Evolutionary conservation across 1,140 invertebrate species (phyloP), one percentile per base, ranked within the genome.

Genomic region (Cydia amplana): DNA sequence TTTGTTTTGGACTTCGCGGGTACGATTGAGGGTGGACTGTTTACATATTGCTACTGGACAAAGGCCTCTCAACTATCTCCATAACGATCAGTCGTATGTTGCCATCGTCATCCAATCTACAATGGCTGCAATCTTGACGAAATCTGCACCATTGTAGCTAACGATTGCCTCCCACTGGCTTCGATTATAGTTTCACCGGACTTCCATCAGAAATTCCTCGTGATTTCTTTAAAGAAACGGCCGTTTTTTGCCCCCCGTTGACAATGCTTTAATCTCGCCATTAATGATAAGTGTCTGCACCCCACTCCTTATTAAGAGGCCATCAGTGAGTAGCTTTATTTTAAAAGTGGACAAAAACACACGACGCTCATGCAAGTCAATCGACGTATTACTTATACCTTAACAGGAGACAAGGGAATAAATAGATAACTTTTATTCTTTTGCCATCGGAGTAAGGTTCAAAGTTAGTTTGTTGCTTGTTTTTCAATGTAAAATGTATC

Each of bases 291-390:
- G 65, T 70, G 65, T 70, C 77, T 77, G 78, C 77, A 77, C 75
- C 70, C 76, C 73, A 74, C 36, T 32, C 78, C 80, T 83, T 80
- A 82, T 82, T 80, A 82, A 80, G 80, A 74, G 65, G 32, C 65
- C 65, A 40, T 70, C 65, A 36, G 49, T 36, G 72, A n/a, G 75
- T 55, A 28, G 75, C 73, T 78, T 77, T 81, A 78, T 82, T 82
- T 77, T 77, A 77, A 77, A 73, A n/a, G 72, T 28, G 76, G 70
- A 82, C 79, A 80, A 82, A 83, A 73, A 72, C 73, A 72, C 60
- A 20, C 43, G 75, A n/a, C 18, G 60, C 76, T 83, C 82, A 83
- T 83, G 79, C 76, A 83, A 83, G 79, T 83, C 82, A 83, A 83
- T 83, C 14, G 76, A 74, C 49, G 67, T 73, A 77, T 80, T 79